Evolutionary conservation across 2,113 vertebrate genomes (phyloP), one percentile per base, ranked within the genome.

Genomic region (Ptychochromis oligacanthus): DNA sequence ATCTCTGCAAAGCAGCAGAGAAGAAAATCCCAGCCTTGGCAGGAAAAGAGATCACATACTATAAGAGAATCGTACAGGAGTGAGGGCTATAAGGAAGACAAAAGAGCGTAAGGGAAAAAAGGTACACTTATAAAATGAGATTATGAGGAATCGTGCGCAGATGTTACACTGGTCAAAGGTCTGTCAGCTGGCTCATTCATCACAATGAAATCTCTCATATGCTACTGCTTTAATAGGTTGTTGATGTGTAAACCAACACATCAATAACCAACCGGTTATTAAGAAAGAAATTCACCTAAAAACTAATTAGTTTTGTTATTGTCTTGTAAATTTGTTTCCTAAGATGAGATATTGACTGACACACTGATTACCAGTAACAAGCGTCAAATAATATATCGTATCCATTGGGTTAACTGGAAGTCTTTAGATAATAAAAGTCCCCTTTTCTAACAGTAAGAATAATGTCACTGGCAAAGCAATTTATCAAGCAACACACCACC

Each of bases 1-100:
- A 92, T 92, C 79, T 84, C 57, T 64, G 72, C 67, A 85, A 80
- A 83, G 88, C 75, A 64, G 84, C 15, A 4, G 59, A 58, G 40
- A 52, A 28, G 34, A 59, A 76, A 54, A 31, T 15, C 36, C 54
- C 52, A 26, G 14, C 5, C 6, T 54, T 31, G 24, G 46, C 22
- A 28, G 40, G 38, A 49, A 79, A 49, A 80, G 17, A 72, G 38
- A 74, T 59, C 57, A 43, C 2, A 17, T 46, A 38, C 22, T 62
- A 52, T 56, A 72, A 38, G 46, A 85, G 59, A 59, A 17, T 76
- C 54, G 22, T 12, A 20, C 13, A 81, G 65, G 75, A 59, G 43
- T n/a, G 24, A 65, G 31, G 52, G 31, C 59, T 34, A 12, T 13
- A 13, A 64, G 57, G 5, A 17, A 64, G 46, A 15, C 52, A 70